Percentiles rank a stretch among this genome's conserved stretches.
These are phyloP conservation scores for Cephus rjabovi DNA, from an alignment of 2,888 invertebrate species.

Conservation along the genomic window DNA sequence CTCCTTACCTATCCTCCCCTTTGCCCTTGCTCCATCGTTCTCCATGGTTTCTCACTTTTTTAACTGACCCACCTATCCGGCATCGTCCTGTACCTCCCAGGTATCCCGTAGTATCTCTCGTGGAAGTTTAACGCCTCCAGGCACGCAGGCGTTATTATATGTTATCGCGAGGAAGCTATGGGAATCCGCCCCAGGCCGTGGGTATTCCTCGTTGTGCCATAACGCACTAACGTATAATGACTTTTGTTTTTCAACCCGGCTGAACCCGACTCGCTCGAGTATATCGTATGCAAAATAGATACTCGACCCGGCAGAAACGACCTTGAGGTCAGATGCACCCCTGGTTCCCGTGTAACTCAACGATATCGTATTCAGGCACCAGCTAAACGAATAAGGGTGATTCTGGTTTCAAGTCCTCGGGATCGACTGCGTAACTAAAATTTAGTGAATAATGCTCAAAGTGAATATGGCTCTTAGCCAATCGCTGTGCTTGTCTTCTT, in stretches of 20 bases:
- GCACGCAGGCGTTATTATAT: constrained; percentile 63
- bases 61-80: constrained; percentile 7
- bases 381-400: not conserved
- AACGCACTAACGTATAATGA: constrained; percentile 48
- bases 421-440: no score
- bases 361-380: not conserved
- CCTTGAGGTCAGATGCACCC: not conserved
- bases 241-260: not conserved
- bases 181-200: constrained; percentile 56
- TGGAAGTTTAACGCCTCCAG: constrained; percentile 59
- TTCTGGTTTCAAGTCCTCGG: not conserved
- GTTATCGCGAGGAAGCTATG: constrained; percentile 64
- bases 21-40: constrained; percentile 9
- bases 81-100: constrained; percentile 17
- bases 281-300: not conserved
- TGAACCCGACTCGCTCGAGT: not conserved
- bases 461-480: no score
- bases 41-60: constrained; percentile 32
- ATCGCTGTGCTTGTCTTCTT: no score
- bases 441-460: no score
- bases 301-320: not conserved
- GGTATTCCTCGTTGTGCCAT: constrained; percentile 48
- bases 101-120: constrained; percentile 39
- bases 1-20: constrained; percentile 25
- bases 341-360: not conserved